Evolutionary conservation across 2,888 invertebrate species (phyloP).

Genomic region (Steromphala cineraria): DNA sequence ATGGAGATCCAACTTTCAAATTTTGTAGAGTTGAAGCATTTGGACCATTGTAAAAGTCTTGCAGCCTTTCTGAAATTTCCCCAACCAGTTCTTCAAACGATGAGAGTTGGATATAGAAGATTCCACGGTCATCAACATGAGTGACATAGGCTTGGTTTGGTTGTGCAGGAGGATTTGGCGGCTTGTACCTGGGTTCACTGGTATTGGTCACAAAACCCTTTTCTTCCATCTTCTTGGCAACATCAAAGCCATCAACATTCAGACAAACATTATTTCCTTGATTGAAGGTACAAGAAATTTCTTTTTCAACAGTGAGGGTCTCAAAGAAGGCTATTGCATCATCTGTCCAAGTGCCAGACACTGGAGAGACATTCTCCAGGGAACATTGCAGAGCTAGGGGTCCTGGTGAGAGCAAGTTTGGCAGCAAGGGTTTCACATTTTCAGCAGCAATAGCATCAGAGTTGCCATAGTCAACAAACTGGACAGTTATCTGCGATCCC

Average conservation of each 20-base stretch:
- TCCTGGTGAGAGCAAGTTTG: slow-evolving; percentile 33
- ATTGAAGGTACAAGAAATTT: slow-evolving; percentile 43
- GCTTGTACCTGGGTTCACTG: slow-evolving; percentile 8
- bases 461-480: slow-evolving; percentile 70
- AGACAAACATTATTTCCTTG: slow-evolving; percentile 39
- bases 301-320: slow-evolving; percentile 45
- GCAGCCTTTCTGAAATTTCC: slow-evolving; percentile 39
- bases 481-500: slow-evolving; percentile 49
- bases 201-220: neutral
- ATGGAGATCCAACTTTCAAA: slow-evolving; percentile 64
- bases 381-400: slow-evolving; percentile 37
- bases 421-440: slow-evolving; percentile 34
- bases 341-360: slow-evolving; percentile 50
- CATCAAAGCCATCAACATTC: slow-evolving; percentile 36
- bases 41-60: slow-evolving; percentile 13
- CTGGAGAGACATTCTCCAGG: slow-evolving; percentile 48
- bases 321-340: slow-evolving; percentile 52
- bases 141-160: slow-evolving; percentile 34
- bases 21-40: neutral
- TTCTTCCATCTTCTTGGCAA: slow-evolving; percentile 28
- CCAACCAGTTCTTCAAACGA: slow-evolving; percentile 42
- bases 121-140: slow-evolving; percentile 49
- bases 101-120: slow-evolving; percentile 54
- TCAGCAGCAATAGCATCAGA: slow-evolving; percentile 39
- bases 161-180: slow-evolving; percentile 22